phyloP scores from a whole-genome alignment of 1,140 invertebrate species.

The Zaprionus capensis region DNA sequence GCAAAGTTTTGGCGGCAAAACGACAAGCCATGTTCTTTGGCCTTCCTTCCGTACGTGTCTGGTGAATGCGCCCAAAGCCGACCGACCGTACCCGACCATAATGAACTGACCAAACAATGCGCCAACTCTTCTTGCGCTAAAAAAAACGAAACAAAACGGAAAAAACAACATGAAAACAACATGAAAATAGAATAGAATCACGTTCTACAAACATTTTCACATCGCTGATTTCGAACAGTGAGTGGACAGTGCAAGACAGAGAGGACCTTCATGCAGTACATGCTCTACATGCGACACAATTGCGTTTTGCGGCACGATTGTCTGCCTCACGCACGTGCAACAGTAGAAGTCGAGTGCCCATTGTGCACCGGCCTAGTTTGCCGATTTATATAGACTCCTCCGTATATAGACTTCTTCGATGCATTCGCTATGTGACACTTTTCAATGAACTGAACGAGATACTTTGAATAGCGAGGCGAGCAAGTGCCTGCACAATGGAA shows the following conservation, averaged over 20 bases:
- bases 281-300: constrained; percentile 57
- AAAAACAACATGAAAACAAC: constrained; percentile 27
- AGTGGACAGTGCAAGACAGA: constrained; percentile 35
- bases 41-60: constrained; percentile 57
- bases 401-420: constrained; percentile 26
- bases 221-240: constrained; percentile 65
- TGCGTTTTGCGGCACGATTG: constrained; percentile 68
- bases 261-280: constrained; percentile 39
- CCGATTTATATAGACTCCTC: constrained; percentile 22
- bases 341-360: constrained; percentile 59
- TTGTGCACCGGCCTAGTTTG: constrained; percentile 39
- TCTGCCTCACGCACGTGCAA: constrained; percentile 71
- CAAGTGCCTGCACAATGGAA: constrained; percentile 61
- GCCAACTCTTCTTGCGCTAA: constrained; percentile 43
- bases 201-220: constrained; percentile 68
- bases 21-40: constrained; percentile 3
- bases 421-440: constrained; percentile 37
- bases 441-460: constrained; percentile 70
- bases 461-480: constrained; percentile 68
- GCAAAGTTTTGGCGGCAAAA: constrained; percentile 63
- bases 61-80: constrained; percentile 24
- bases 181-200: constrained; percentile 51
- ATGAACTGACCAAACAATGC: constrained; percentile 75
- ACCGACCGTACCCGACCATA: constrained; percentile 41
- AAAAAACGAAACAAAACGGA: constrained; percentile 35